Evolutionary conservation across 2,113 vertebrate species (phyloP), one percentile per base, ranked within the genome.

Genomic region (Cebidichthys violaceus): DNA sequence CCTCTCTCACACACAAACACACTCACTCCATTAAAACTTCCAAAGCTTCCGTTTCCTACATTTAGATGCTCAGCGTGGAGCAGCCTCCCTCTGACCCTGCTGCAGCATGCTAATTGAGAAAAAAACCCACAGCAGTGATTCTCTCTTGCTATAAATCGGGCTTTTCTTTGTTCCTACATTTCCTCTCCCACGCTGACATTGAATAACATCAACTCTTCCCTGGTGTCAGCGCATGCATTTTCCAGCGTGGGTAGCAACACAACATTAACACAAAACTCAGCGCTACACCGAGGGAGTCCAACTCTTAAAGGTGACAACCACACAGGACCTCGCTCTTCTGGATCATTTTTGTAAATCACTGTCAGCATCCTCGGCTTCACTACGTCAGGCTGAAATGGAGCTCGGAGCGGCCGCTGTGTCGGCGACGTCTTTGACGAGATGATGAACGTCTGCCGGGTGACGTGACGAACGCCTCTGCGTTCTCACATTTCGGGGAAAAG

Each of bases 21-120:
- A 43, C 52, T 29, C 69, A 64, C 74, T 81, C 83, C 85, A 90
- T 89, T 87, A 84, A 87, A 89, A 91, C 79, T 73, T 88, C 81
- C 50, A 71, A 62, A 83, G 79, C 85, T 37, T 83, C 73, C 78
- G 65, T 47, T 79, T 76, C 47, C 82, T 70, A 55, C 77, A 84
- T 87, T 86, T 54, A 57, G 83, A 86, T 75, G 79, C 87, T 85
- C 55, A 9, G 70, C 50, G 0, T 72, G 83, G 37, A 70, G 0
- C 74, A 14, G 79, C 85, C 74, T 52, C 35, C 1, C 68, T 24
- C n/a, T 84, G 80, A 5, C 45, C 70, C 61, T 37, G 75, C 71
- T 39, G 52, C 84, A 70, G 75, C 47, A 43, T 27, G 64, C 72
- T 82, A 70, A 83, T 67, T 60, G 64, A 68, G 13, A 6, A 27